Evolutionary conservation across 2,113 vertebrate genomes (phyloP).

Genomic region (Myiozetetes cayanensis): DNA sequence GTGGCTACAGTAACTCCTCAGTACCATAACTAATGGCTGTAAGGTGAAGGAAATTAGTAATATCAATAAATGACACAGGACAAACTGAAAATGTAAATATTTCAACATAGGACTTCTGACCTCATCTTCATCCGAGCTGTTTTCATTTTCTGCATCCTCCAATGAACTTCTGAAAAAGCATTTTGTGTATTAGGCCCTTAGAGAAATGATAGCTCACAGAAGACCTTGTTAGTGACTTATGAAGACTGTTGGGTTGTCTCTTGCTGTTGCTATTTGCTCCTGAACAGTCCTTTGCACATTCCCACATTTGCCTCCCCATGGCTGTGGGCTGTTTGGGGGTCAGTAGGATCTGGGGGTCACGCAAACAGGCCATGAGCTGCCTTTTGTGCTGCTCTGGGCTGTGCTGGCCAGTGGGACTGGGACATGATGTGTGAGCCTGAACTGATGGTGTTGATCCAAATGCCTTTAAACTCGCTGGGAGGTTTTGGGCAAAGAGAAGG

Average conservation of each 20-base stretch:
- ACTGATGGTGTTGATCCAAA: not conserved
- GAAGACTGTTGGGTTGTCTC: not conserved
- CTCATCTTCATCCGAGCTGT: conserved; percentile 27
- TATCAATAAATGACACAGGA: not conserved
- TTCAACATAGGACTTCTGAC: not conserved
- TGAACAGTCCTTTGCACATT: not conserved
- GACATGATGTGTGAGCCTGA: not conserved
- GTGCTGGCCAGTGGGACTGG: not conserved
- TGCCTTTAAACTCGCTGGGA: not conserved
- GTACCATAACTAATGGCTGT: not conserved
- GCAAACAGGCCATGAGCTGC: not conserved
- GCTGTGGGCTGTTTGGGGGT: not conserved
- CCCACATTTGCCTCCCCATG: not conserved
- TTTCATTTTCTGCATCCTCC: not conserved
- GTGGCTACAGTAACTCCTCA: not conserved
- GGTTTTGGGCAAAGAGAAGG: not conserved
- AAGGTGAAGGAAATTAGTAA: not conserved
- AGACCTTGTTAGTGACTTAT: not conserved
- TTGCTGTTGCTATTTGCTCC: not conserved
- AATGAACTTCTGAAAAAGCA: conserved; percentile 33
- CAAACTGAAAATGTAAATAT: not conserved
- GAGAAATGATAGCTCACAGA: not conserved
- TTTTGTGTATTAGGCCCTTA: not conserved
- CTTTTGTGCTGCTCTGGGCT: not conserved
- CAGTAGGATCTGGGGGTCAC: not conserved